These are phyloP conservation scores for Uropetala carovei DNA, from an alignment of 2,888 invertebrate species.

Conservation along the genomic window DNA sequence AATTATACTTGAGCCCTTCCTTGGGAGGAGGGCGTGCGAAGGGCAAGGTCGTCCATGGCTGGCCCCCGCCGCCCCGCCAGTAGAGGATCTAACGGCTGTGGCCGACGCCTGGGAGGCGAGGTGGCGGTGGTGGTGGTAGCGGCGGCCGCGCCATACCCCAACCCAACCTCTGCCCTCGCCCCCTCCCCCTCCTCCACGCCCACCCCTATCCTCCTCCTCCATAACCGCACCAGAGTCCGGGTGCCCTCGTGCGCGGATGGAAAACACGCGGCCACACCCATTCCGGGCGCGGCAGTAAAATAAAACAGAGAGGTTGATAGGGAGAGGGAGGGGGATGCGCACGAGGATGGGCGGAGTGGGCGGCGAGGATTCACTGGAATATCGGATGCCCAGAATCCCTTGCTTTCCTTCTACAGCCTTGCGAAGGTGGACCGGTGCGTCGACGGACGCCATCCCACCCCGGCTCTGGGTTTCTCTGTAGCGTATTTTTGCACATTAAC, in stretches of 20 bases:
- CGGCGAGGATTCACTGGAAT: background rate
- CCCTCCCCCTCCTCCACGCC: background rate
- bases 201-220: background rate
- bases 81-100: background rate
- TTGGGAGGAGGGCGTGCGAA: conserved; percentile 37
- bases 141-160: background rate
- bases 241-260: conserved; percentile 11
- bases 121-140: background rate
- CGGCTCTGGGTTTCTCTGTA: background rate
- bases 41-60: conserved; percentile 52
- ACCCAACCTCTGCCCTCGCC: background rate
- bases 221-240: background rate
- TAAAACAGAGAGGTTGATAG: background rate
- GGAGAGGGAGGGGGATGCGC: background rate
- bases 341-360: background rate
- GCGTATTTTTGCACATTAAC: too few relatives aligned
- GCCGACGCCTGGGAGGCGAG: background rate
- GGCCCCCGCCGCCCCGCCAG: background rate
- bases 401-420: background rate
- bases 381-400: conserved; percentile 23
- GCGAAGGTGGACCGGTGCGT: conserved; percentile 32
- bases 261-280: conserved; percentile 46
- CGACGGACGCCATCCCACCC: background rate
- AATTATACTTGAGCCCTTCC: background rate
- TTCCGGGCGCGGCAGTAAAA: conserved; percentile 21